A percentile compares a stretch with the other conserved stretches of the same genome.
Evolutionary conservation across 2,113 vertebrate genomes (phyloP).

Genomic region (Perca fluviatilis): DNA sequence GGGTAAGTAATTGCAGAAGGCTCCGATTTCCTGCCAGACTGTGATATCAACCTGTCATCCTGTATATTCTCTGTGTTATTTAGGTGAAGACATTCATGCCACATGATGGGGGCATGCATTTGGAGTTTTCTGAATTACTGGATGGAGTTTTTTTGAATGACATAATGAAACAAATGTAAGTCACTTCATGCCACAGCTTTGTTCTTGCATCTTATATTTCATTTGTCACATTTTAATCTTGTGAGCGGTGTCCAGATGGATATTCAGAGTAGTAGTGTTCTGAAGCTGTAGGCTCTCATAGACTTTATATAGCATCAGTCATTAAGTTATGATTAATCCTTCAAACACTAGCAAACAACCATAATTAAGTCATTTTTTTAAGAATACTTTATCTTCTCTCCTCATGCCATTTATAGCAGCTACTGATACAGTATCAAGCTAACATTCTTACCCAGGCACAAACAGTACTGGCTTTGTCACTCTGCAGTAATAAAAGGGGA

Average conservation of each 20-base stretch:
- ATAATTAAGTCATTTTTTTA: neutral
- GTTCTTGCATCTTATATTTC: neutral
- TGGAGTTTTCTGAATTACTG: constrained; percentile 77
- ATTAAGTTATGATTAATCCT: neutral
- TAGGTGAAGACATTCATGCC: constrained; percentile 80
- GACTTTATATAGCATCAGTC: neutral
- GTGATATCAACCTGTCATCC: neutral
- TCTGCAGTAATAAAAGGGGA: constrained; percentile 52
- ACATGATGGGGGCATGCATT: constrained; percentile 58
- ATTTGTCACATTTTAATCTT: constrained; percentile 14
- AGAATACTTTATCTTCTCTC: neutral
- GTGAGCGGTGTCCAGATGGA: constrained; percentile 9
- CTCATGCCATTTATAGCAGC: neutral
- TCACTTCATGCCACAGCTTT: constrained; percentile 12
- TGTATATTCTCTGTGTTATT: neutral
- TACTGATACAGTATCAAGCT: constrained; percentile 30
- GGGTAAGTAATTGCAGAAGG: constrained; percentile 70
- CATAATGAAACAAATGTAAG: constrained; percentile 83
- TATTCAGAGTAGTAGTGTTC: constrained; percentile 28
- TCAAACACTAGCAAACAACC: neutral
- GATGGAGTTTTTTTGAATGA: constrained; percentile 80
- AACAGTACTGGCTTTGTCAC: constrained; percentile 74
- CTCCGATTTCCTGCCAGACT: neutral
- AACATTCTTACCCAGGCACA: constrained; percentile 45
- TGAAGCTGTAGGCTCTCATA: neutral